Base-by-base conservation (phyloP, 2,888 invertebrate genomes). In the Drosophila niveifrons region DNA sequence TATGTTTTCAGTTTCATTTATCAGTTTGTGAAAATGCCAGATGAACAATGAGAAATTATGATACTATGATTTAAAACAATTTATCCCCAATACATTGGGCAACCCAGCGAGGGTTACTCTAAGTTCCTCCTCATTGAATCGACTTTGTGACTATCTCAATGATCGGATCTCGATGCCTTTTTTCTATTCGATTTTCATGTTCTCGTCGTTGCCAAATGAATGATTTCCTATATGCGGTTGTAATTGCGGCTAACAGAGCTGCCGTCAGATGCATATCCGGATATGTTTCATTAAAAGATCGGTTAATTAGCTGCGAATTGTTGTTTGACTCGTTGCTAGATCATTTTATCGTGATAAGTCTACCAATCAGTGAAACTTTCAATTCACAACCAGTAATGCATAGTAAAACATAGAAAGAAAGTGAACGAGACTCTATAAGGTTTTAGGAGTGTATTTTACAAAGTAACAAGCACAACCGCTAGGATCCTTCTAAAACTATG, bases 241-340 rank as follows among this genome's bases (percentile, higher is more conserved):
- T 87, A 88, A 90, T 90, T 90, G 89, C 80, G 80, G 82, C 72
- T 66, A 64, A 65, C 57, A 56, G 68, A 62, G 53, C 50, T 72
- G 56, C 56, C 23, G 8, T 18, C 36, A 10, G 8, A 31, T 10
- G 2, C 11, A 46, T 64, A 48, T 53, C 46, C 36, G 15, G 39
- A 63, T 48, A 18, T 51, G 44, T 58, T 55, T 66, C 50, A 63
- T 68, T 58, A 61, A 77, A 73, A 75, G 72, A 74, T 73, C 69
- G 78, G 79, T 90, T 88, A 90, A 90, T 90, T 90, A 90, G 71
- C 77, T 86, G 80, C 71, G 82, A 89, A 88, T 88, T 86, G 85
- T 82, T 84, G 52, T 73, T 57, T 55, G 50, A 9, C 29, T 68
- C 65, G 65, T 3, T 55, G 53, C 34, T 44, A 77, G 83, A 88